A percentile compares a stretch with the other conserved stretches of the same genome.
These are phyloP conservation scores for Goniozus legneri DNA, from an alignment of 1,140 invertebrate genomes.

Conservation along the genomic window DNA sequence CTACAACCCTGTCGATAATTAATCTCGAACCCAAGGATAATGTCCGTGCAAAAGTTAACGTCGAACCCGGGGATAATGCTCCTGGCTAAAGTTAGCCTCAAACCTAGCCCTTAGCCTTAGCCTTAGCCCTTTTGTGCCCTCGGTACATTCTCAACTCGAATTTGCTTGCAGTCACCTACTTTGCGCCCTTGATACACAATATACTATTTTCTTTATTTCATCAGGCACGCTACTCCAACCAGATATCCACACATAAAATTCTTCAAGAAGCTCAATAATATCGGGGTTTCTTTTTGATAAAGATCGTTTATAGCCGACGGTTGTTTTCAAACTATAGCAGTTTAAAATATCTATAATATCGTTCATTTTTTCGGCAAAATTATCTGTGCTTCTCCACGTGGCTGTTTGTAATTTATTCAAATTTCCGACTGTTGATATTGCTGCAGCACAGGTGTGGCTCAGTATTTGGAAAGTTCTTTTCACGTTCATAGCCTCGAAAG, in stretches of 20 bases:
- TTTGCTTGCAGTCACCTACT: no score
- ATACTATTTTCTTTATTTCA: no score
- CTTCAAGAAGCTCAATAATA: neutral
- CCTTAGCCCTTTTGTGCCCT: no score
- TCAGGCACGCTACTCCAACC: neutral
- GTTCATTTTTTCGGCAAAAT: constrained; percentile 5
- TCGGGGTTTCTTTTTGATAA: neutral
- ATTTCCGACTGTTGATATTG: constrained; percentile 15
- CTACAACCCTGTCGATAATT: no score
- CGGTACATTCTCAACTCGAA: no score
- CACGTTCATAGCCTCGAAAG: constrained; percentile 25
- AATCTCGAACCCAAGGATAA: no score
- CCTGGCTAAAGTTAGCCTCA: no score
- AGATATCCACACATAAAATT: neutral
- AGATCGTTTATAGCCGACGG: neutral
- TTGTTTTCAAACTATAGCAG: neutral
- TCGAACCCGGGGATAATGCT: no score
- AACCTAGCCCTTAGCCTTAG: no score
- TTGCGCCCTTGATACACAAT: no score
- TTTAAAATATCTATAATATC: neutral
- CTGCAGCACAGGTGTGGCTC: constrained; percentile 6
- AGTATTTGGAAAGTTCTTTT: constrained; percentile 19
- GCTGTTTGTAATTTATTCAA: constrained; percentile 1
- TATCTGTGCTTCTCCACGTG: constrained; percentile 11
- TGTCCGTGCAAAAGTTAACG: no score